phyloP scores from a whole-genome alignment of 2,113 vertebrate species.

The Bucco capensis region DNA sequence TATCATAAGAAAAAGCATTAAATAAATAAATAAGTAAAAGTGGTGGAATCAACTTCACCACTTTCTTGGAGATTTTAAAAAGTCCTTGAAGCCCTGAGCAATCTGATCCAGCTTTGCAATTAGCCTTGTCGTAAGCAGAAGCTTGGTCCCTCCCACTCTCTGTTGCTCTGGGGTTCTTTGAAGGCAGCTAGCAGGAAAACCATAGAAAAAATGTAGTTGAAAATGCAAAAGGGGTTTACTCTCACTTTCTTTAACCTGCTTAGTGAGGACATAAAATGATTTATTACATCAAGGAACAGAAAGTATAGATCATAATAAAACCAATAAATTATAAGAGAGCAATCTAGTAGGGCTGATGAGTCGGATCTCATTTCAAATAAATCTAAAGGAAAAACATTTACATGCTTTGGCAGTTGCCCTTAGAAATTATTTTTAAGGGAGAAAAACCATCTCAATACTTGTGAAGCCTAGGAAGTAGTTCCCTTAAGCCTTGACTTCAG shows the following conservation, averaged over 20 bases:
- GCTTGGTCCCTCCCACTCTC: not conserved
- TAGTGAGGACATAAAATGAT: constrained; percentile 18
- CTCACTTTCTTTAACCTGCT: not conserved
- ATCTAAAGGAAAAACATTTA: constrained; percentile 13
- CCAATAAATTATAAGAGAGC: constrained; percentile 28
- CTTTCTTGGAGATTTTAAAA: not conserved
- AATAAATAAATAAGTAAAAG: no score
- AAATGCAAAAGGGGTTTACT: not conserved
- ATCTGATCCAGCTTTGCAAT: not conserved
- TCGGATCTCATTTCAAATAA: constrained; percentile 31
- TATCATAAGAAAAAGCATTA: not conserved
- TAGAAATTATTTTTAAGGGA: not conserved
- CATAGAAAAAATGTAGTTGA: not conserved
- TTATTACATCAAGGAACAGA: constrained; percentile 26
- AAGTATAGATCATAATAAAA: constrained; percentile 48
- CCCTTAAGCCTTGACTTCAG: not conserved
- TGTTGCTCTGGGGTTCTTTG: not conserved
- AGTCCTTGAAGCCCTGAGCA: not conserved
- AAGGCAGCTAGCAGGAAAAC: not conserved
- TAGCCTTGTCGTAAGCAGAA: not conserved
- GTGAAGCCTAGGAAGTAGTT: not conserved
- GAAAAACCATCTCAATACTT: not conserved
- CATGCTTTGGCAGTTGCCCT: not conserved
- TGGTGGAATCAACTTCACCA: not conserved
- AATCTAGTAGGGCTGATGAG: not conserved